A percentile compares a stretch with the other conserved stretches of the same genome.
Evolutionary conservation across 1,140 invertebrate genomes (phyloP).

Genomic region (Bemisia tabaci): DNA sequence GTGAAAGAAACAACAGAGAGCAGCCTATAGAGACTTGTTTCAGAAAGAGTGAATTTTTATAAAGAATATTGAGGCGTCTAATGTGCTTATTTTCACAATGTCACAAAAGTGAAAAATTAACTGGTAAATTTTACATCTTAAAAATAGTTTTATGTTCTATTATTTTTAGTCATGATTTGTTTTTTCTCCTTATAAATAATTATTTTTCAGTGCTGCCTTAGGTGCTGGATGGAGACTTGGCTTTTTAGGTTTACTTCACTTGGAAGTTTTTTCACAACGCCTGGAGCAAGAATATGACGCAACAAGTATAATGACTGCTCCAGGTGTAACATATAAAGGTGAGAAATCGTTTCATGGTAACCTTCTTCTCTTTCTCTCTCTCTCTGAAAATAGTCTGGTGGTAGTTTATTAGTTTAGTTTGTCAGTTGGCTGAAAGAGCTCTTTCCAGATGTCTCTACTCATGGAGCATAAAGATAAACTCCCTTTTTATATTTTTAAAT

Average conservation of each 20-base stretch:
- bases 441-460: background rate
- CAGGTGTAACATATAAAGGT: slow-evolving; percentile 85
- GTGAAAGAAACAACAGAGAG: no score
- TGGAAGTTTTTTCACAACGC: slow-evolving; percentile 91
- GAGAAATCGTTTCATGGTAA: no score
- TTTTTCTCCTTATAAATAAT: background rate
- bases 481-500: background rate
- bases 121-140: no score
- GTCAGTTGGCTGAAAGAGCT: background rate
- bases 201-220: slow-evolving; percentile 49
- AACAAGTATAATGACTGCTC: slow-evolving; percentile 78
- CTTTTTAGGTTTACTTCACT: slow-evolving; percentile 85
- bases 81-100: no score
- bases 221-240: slow-evolving; percentile 89
- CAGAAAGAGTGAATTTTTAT: no score
- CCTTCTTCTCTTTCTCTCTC: background rate
- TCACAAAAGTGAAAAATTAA: no score
- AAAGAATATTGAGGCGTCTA: no score
- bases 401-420: background rate
- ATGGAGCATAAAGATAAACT: background rate
- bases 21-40: no score
- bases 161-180: no score
- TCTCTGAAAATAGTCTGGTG: background rate
- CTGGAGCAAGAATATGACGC: slow-evolving; percentile 87
- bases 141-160: no score